Base-by-base conservation (phyloP, 37 sponge, comb jelly and placozoan species). In the Mnemiopsis leidyi region DNA sequence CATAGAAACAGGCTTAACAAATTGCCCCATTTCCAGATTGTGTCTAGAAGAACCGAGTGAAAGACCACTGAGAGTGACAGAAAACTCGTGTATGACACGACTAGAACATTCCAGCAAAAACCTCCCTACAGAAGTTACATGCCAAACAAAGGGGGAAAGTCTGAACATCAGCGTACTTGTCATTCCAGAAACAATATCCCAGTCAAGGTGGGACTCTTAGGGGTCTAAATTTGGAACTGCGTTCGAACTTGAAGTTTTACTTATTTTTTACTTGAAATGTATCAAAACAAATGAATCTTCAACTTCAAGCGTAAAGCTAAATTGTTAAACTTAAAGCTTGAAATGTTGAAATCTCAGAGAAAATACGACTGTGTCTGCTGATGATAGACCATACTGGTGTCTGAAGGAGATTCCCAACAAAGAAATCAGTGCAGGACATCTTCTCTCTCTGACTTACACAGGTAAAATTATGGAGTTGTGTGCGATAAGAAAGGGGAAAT, bases 381-480 rank as follows among this genome's bases (percentile, higher is more conserved):
- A 48, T 13, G 61, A 48, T 48, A 18, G 9, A 5, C 61, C 61
- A 5, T 48, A 18, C 13, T 48, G 79, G 79, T 77, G 79, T 32
- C 79, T 77, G 32, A 77, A 18, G 35, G 32, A 26, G 36, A 16
- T 31, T 77, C 33, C 79, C 2, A 32, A 32, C 35, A 34, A 1
- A 5, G 35, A 77, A 20, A 77, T 77, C 1, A 77, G 32, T 32
- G 79, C 79, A 0, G 79, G 79, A 34, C 79, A 77, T 34, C 79
- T 77, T 26, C 79, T 77, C 3, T 77, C 79, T 5, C 79, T 77
- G 20, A 77, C 35, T 85, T 37, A 20, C 39, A 36, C 90, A 39
- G 33, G 61, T 36, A 29, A 2, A n/a, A n/a, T n/a, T n/a, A n/a
- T n/a, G n/a, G n/a, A n/a, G n/a, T n/a, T n/a, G n/a, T n/a, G n/a